Base-by-base conservation (phyloP, 2,797 vertebrate species). In the Lindbergichthys nudifrons region DNA sequence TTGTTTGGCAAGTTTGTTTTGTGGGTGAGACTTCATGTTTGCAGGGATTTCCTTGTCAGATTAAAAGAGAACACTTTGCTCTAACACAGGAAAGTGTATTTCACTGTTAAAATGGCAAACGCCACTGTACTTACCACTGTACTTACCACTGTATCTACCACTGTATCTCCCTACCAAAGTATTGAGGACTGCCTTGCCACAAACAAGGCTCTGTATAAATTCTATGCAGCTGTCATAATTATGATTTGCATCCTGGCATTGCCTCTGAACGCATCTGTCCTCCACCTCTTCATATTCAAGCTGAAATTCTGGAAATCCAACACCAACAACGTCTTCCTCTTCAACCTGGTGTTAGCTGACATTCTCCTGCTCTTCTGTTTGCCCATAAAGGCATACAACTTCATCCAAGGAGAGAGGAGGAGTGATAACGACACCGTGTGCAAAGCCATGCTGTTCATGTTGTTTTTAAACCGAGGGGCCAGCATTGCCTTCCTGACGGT, bases 281-380 rank as follows among this genome's bases (percentile, higher is more conserved):
- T 92, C 0, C 91, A 95, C 85, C 91, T 94, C 18, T 93, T 95
- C 82, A 87, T 93, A 61, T 94, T 95, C 87, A 93, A 89, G 62
- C 84, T 95, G 46, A 93, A 92, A 79, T 94, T 93, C 77, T 96
- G 94, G 93, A 95, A 95, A 66, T 82, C 91, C 23, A 91, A 94
- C 32, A 88, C 64, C 89, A 92, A 94, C 36, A 86, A 90, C 0
- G 18, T 92, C 54, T 95, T 93, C 54, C 93, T 96, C 13, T 91
- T 95, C 87, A 93, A 94, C 88, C 84, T 95, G 74, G 92, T 92
- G 53, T 2, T 94, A 6, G 77, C 94, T 0, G 94, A 94, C 66
- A 91, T 93, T 12, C 91, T 95, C 23, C 81, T 94, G 75, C 89
- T 92, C 0, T 51, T 91, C 81, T 95, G 91, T 47, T 67, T 95